phyloP scores from a whole-genome alignment of 2,888 invertebrate genomes.

The Drosophila tanythrix region DNA sequence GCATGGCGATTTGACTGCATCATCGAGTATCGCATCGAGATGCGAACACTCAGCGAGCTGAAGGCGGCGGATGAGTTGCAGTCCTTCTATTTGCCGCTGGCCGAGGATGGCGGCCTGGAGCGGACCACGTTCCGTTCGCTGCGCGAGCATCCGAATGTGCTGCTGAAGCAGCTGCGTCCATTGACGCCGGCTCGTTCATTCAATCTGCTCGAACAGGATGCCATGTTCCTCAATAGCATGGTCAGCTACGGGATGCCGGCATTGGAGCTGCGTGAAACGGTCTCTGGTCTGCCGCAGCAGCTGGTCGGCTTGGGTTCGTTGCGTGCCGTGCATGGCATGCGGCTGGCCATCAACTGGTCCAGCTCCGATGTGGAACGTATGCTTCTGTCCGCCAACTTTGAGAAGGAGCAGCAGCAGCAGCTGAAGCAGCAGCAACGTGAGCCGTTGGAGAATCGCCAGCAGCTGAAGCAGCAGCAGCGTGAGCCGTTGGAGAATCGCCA shows the following conservation, averaged over 20 bases:
- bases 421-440: background rate
- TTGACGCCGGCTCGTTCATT: slow-evolving; percentile 57
- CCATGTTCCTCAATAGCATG: slow-evolving; percentile 79
- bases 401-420: background rate
- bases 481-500: background rate
- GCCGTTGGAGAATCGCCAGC: background rate
- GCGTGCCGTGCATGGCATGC: background rate
- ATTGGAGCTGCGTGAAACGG: slow-evolving; percentile 21
- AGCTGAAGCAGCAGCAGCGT: background rate
- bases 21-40: slow-evolving; percentile 75
- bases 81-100: slow-evolving; percentile 73
- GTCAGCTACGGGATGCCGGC: slow-evolving; percentile 12
- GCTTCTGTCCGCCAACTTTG: background rate
- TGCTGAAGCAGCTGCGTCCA: slow-evolving; percentile 72
- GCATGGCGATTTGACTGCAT: slow-evolving; percentile 41
- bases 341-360: slow-evolving; percentile 17
- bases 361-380: slow-evolving; percentile 14
- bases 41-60: slow-evolving; percentile 75
- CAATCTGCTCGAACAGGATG: slow-evolving; percentile 82
- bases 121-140: slow-evolving; percentile 78
- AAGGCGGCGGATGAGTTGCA: slow-evolving; percentile 64
- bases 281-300: slow-evolving; percentile 17
- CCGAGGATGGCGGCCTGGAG: slow-evolving; percentile 57
- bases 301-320: background rate
- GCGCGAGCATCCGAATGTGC: slow-evolving; percentile 71